These are phyloP conservation scores for Sterrhoptilus dennistouni DNA, from an alignment of 2,113 vertebrate species.

Conservation along the genomic window DNA sequence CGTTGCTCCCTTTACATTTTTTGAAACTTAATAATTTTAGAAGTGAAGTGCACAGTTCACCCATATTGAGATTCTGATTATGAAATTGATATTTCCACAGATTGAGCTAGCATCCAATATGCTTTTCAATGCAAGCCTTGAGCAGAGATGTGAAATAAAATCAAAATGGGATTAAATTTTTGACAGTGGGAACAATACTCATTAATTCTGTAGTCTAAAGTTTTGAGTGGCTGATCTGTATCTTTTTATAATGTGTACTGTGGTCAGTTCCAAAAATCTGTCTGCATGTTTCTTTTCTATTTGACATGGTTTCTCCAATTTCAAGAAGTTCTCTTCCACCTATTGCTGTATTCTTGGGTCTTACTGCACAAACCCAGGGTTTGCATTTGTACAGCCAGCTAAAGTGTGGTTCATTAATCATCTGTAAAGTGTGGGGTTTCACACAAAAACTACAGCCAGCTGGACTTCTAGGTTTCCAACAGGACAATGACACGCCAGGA, in stretches of 20 bases:
- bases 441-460: neutral
- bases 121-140: neutral
- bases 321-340: constrained; percentile 30
- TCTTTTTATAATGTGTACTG: constrained; percentile 31
- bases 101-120: neutral
- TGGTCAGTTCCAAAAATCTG: constrained; percentile 62
- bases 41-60: neutral
- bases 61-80: neutral
- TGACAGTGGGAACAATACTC: constrained; percentile 28
- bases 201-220: constrained; percentile 26
- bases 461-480: neutral
- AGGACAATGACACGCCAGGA: neutral
- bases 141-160: constrained; percentile 33
- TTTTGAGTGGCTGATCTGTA: constrained; percentile 37
- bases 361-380: neutral
- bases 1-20: neutral
- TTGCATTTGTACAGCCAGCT: neutral
- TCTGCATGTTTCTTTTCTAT: constrained; percentile 41
- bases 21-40: neutral
- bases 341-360: neutral
- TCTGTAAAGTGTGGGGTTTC: neutral
- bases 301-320: constrained; percentile 42
- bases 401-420: neutral
- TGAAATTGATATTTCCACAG: constrained; percentile 7
- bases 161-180: constrained; percentile 18